Evolutionary conservation across 2,797 vertebrate genomes (phyloP).

Genomic region (Leptoclinus maculatus): DNA sequence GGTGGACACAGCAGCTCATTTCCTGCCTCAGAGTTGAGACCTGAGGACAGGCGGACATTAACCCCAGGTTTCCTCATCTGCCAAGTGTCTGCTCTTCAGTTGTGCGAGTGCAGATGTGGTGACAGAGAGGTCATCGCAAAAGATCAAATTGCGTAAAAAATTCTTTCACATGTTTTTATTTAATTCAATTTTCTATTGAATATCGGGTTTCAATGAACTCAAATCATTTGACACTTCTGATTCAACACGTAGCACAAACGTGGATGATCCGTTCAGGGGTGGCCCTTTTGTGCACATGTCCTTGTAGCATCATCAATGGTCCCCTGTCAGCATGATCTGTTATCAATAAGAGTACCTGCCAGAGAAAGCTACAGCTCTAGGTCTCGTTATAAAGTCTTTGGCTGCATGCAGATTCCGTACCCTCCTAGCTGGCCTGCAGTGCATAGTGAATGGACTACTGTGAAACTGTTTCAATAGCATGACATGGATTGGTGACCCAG

Average conservation of each 20-base stretch:
- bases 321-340: conserved; percentile 15
- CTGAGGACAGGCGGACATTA: conserved; percentile 53
- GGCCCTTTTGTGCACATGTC: conserved; percentile 21
- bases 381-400: conserved; percentile 28
- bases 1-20: conserved; percentile 75
- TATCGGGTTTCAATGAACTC: not conserved
- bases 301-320: not conserved
- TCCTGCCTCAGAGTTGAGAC: conserved; percentile 68
- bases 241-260: conserved; percentile 7
- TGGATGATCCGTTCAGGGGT: not conserved
- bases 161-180: not conserved
- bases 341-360: conserved; percentile 25
- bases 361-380: not conserved
- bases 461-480: conserved; percentile 5
- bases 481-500: conserved; percentile 30
- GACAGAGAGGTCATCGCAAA: not conserved
- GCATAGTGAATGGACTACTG: conserved; percentile 27
- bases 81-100: not conserved
- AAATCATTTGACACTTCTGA: conserved; percentile 16
- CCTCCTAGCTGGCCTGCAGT: conserved; percentile 9
- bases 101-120: not conserved
- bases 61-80: conserved; percentile 61
- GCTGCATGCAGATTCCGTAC: conserved; percentile 8
- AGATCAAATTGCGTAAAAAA: not conserved
- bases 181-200: not conserved